phyloP scores from a whole-genome alignment of 2,888 invertebrate species.

The Sinohyriopsis cumingii region DNA sequence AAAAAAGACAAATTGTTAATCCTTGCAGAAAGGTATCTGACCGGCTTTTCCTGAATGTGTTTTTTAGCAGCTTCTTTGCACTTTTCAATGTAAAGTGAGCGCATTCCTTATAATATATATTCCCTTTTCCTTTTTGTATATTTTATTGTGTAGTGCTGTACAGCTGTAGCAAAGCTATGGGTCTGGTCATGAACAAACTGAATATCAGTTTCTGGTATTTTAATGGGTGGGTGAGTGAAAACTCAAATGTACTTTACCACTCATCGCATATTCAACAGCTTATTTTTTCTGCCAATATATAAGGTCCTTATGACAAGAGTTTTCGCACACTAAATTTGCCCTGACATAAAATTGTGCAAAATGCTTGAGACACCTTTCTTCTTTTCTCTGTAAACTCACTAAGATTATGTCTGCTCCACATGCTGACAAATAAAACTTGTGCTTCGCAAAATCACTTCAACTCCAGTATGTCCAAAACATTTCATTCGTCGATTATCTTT shows the following conservation, averaged over 20 bases:
- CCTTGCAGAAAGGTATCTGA: constrained; percentile 9
- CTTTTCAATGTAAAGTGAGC: too few species aligned
- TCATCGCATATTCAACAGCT: constrained; percentile 34
- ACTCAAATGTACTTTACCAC: too few species aligned
- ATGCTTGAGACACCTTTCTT: constrained; percentile 18
- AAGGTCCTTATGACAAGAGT: too few species aligned
- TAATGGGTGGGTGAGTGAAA: too few species aligned
- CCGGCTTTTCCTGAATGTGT: background rate
- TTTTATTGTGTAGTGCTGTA: too few species aligned
- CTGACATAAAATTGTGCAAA: constrained; percentile 19
- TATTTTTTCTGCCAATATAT: constrained; percentile 35
- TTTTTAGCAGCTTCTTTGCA: too few species aligned
- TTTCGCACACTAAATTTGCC: constrained; percentile 35
- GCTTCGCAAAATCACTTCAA: constrained; percentile 30
- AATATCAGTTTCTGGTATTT: too few species aligned
- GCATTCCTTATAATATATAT: too few species aligned
- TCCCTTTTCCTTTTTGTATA: too few species aligned
- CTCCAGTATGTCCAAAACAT: constrained; percentile 36
- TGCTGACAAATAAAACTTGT: too few species aligned
- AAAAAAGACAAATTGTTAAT: constrained; percentile 15
- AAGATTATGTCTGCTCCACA: constrained; percentile 10
- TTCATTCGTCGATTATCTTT: constrained; percentile 27
- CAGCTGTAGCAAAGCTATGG: too few species aligned
- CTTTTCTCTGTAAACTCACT: constrained; percentile 22
- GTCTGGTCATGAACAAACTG: too few species aligned